Percentiles rank a stretch among this genome's conserved stretches.
These are phyloP conservation scores for Diacarnus erythraeanus DNA, from an alignment of 37 sponge, comb jelly and placozoan genomes.

Conservation along the genomic window DNA sequence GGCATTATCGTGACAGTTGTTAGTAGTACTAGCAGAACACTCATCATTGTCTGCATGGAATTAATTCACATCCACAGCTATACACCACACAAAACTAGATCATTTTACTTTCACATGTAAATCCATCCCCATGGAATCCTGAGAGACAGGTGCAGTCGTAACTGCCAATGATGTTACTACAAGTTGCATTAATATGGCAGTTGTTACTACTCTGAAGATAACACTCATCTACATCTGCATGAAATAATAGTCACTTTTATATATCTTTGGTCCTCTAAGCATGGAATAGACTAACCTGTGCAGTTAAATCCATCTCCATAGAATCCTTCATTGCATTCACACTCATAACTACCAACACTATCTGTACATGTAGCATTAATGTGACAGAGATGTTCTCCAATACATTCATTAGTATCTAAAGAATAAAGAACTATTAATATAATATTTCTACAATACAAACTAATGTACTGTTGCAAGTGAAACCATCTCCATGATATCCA, in stretches of 20 bases:
- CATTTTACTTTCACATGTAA: slow-evolving; percentile 13
- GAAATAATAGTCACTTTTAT: too few relatives aligned
- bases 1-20: slow-evolving; percentile 38
- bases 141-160: slow-evolving; percentile 26
- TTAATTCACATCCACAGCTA: too few relatives aligned
- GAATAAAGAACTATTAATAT: not conserved
- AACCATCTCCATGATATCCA: slow-evolving; percentile 40
- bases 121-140: slow-evolving; percentile 47
- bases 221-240: slow-evolving; percentile 51
- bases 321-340: slow-evolving; percentile 29
- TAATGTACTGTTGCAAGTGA: slow-evolving; percentile 5
- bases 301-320: slow-evolving; percentile 13
- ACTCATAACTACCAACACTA: slow-evolving; percentile 31
- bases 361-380: slow-evolving; percentile 35
- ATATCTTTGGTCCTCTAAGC: too few relatives aligned
- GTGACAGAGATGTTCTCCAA: not conserved
- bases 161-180: slow-evolving; percentile 30
- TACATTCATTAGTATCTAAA: slow-evolving; percentile 59
- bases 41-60: slow-evolving; percentile 67
- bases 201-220: not conserved
- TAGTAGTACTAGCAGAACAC: slow-evolving; percentile 13
- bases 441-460: not conserved
- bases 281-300: not conserved
- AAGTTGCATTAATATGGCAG: slow-evolving; percentile 27
- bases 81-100: too few relatives aligned